Evolutionary conservation across 2,797 vertebrate species (phyloP).

Genomic region (Crenichthys baileyi): DNA sequence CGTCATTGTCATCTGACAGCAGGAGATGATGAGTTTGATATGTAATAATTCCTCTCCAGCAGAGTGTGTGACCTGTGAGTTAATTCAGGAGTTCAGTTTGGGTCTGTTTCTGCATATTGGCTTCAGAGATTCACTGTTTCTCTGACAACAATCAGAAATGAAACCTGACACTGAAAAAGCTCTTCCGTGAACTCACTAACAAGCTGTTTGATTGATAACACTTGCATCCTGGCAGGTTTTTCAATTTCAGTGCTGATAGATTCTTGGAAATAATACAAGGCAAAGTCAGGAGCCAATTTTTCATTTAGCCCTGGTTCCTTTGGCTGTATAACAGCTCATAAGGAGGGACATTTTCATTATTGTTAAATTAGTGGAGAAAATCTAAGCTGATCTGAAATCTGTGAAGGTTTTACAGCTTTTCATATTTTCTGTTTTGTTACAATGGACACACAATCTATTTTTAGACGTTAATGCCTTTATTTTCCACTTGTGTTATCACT

Average conservation of each 20-base stretch:
- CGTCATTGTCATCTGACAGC: neutral
- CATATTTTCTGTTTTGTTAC: no score
- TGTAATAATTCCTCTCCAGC: neutral
- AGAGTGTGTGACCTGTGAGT: neutral
- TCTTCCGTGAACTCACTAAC: neutral
- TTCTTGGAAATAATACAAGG: neutral
- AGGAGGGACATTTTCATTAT: neutral
- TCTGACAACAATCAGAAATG: neutral
- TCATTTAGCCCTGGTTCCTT: neutral
- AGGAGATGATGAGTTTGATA: slow-evolving; percentile 2
- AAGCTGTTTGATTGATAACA: neutral
- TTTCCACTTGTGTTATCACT: neutral
- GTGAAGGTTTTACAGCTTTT: no score
- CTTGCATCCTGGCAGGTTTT: neutral
- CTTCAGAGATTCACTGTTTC: neutral
- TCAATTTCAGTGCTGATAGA: neutral
- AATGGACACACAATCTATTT: no score
- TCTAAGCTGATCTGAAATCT: slow-evolving; percentile 2
- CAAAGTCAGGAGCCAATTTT: neutral
- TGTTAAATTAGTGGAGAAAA: neutral
- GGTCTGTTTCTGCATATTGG: neutral
- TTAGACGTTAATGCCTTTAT: neutral
- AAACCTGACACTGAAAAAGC: neutral
- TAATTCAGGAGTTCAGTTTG: neutral
- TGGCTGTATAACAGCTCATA: neutral